phyloP scores from a whole-genome alignment of 1,140 invertebrate species.

The Lepidurus packardi region DNA sequence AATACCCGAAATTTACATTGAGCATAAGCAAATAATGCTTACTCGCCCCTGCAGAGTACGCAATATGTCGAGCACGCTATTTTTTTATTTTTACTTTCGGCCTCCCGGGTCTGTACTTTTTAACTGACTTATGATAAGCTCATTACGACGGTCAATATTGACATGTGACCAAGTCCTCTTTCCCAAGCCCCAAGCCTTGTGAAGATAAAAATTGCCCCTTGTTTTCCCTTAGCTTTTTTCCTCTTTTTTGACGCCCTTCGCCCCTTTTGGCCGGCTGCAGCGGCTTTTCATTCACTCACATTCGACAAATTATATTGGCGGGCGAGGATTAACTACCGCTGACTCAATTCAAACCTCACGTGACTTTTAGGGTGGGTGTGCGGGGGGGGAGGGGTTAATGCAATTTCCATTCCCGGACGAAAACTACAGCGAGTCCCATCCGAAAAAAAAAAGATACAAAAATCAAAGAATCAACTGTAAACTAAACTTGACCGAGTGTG shows the following conservation, averaged over 20 bases:
- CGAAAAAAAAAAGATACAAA: neutral
- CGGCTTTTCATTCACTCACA: constrained; percentile 4
- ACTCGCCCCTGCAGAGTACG: neutral
- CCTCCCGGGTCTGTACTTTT: neutral
- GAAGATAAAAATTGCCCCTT: neutral
- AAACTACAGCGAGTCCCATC: neutral
- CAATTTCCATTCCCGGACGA: neutral
- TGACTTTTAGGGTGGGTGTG: constrained; percentile 8
- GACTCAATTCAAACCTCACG: constrained; percentile 2
- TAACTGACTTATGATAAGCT: constrained; percentile 16
- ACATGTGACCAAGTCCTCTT: neutral
- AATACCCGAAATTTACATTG: too few relatives aligned
- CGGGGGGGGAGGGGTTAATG: neutral
- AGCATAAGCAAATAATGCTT: neutral
- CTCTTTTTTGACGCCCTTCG: constrained; percentile 5
- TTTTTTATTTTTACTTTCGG: neutral
- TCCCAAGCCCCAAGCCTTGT: neutral
- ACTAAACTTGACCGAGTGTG: constrained; percentile 8
- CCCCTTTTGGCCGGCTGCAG: neutral
- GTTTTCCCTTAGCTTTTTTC: neutral
- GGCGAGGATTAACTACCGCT: constrained; percentile 8
- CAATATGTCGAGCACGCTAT: neutral
- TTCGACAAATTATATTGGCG: constrained; percentile 10
- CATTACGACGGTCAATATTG: constrained; percentile 6
- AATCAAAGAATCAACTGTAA: neutral